Conservation (phyloP, 1,140 invertebrate genomes). For the Capitella teleta region DNA sequence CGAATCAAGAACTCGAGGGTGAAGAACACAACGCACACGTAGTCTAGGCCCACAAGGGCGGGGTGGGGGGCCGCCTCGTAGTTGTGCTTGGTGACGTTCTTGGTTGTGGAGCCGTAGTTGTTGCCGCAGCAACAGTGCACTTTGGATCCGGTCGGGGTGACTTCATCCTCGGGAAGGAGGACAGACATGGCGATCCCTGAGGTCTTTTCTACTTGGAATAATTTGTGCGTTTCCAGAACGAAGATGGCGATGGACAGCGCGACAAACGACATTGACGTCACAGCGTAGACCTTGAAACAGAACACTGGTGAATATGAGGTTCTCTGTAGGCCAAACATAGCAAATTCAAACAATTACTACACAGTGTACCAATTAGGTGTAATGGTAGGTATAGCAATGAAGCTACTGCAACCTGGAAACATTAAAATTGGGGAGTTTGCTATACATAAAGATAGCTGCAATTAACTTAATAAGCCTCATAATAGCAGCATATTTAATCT, state of each 20-base stretch:
- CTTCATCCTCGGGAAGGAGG: not conserved
- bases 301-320: no score
- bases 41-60: conserved; percentile 26
- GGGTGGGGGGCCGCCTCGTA: conserved; percentile 20
- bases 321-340: no score
- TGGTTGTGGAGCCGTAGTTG: not conserved
- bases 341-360: no score
- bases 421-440: no score
- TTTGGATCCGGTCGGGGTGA: not conserved
- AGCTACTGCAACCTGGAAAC: no score
- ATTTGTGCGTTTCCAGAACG: conserved; percentile 27
- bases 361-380: no score
- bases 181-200: not conserved
- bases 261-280: conserved; percentile 36
- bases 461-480: no score
- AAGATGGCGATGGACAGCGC: conserved; percentile 34
- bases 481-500: no score
- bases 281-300: conserved; percentile 26
- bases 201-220: conserved; percentile 5
- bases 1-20: conserved; percentile 30
- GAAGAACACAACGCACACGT: conserved; percentile 31
- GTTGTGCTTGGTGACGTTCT: not conserved
- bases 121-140: conserved; percentile 1
- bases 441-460: no score
- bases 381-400: no score